Base-by-base conservation (phyloP, 1,140 invertebrate species). In the Diachasmimorpha longicaudata region DNA sequence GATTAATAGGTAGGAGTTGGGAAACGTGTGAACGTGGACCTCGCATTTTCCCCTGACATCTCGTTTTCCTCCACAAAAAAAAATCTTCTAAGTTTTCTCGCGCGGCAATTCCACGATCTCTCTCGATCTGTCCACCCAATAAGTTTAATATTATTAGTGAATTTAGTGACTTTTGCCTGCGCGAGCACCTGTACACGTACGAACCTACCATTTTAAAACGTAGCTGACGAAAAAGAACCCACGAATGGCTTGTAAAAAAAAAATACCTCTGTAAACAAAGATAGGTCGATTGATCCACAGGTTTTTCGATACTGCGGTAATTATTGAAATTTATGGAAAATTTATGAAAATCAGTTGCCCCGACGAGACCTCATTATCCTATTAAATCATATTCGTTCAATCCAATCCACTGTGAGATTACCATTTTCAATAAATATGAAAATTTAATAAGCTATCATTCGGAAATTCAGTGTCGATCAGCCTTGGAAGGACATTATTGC, bases 401-500 rank as follows among this genome's bases (percentile, higher is more conserved):
- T 21, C 3, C n/a, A 44, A 73, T 6, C n/a, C 4, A 11, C 23
- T 58, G 16, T 16, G 11, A 21, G 11, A 42, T 39, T 52, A 52
- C 19, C 48, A 68, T 16, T 31, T 68, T 37, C 4, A 37, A 39
- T 36, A 19, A 37, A 39, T 37, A 69, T 19, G n/a, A 31, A 52
- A 66, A 68, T 73, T 66, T 9, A 39, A 58, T 42, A 21, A 36
- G 36, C 16, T 14, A 36, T 73, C 14, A 58, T 58, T 70, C 46
- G 67, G 42, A 6, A 63, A 67, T 39, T 78, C 75, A 77, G 77
- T 81, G 76, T 80, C 79, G 76, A 79, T 71, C 78, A 73, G 80
- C 79, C 78, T 81, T 76, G 77, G 79, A 82, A 85, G 81, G 82
- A 86, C 84, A 85, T 85, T 85, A 83, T 85, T 86, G 84, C 84